Evolutionary conservation across 2,113 vertebrate genomes (phyloP).

Genomic region (Australoheros scitulus): DNA sequence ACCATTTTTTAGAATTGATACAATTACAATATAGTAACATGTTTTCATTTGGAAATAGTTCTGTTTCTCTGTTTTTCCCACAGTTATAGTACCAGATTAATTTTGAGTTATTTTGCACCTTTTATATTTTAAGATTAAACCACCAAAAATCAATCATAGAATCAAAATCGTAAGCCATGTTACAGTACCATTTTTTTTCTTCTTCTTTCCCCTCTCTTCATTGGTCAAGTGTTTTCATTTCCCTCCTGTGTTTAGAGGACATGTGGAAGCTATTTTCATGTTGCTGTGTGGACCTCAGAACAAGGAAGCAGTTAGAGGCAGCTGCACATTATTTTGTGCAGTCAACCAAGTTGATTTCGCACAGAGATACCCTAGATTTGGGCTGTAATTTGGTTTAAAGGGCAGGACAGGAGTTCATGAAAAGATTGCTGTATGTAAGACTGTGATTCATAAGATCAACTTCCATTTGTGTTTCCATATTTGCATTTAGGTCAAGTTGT

Average conservation of each 20-base stretch:
- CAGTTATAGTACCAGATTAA: neutral
- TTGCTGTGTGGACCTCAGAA: conserved; percentile 41
- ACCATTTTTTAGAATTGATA: neutral
- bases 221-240: conserved; percentile 3
- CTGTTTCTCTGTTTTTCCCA: neutral
- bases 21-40: neutral
- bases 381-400: conserved; percentile 17
- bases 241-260: conserved; percentile 26
- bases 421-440: neutral
- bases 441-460: neutral
- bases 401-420: conserved; percentile 7
- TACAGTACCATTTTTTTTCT: neutral
- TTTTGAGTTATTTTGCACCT: neutral
- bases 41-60: neutral
- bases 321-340: conserved; percentile 43
- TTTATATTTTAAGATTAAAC: neutral
- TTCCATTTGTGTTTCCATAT: neutral
- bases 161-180: neutral
- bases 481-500: neutral
- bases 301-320: conserved; percentile 41
- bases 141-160: neutral
- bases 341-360: conserved; percentile 58
- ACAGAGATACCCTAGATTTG: conserved; percentile 36
- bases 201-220: neutral
- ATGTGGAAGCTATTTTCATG: conserved; percentile 70